Evolutionary conservation across 2,113 vertebrate genomes (phyloP), one percentile per base, ranked within the genome.

Genomic region (Bujurquina vittata): DNA sequence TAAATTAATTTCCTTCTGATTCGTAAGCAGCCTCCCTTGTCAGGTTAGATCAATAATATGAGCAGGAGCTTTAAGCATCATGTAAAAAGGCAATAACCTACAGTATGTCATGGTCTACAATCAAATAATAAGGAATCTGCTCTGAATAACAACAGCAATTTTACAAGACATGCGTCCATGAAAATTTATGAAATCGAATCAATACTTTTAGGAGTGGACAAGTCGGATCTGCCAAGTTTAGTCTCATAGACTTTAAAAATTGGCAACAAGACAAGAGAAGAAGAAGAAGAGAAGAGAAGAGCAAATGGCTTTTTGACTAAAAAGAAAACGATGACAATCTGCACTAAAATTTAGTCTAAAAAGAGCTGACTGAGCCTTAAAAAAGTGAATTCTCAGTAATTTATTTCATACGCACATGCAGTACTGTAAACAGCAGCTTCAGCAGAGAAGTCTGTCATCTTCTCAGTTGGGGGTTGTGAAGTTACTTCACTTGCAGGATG

Each of bases 401-500:
- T 31, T 78, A 35, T 79, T 83, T 75, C 73, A 75, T 80, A 18
- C 1, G 8, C 77, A 58, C 23, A 77, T 54, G 65, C 35, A 54
- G 52, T 7, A 63, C 61, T 60, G 77, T 80, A 86, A 88, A 87
- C 75, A 83, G 73, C 75, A 72, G 18, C 77, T 81, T 77, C 79
- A 80, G 60, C 49, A 57, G 17, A 81, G 29, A 77, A 46, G 56
- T 59, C 79, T 75, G 75, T 77, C 65, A 84, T 55, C 61, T 76
- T 87, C 87, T 72, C 85, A 61, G 84, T 40, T 3, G 87, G 84
- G 75, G 84, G 67, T 31, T 78, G 76, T 56, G 43, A 52, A 80
- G 81, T 88, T 17, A 77, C 69, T 84, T 85, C 82, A 84, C 46
- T 63, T 57, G 82, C 87, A 55, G 56, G 57, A 59, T 86, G 74